Base-by-base conservation (phyloP, 2,888 invertebrate genomes). In the Chelonus formosanus region DNA sequence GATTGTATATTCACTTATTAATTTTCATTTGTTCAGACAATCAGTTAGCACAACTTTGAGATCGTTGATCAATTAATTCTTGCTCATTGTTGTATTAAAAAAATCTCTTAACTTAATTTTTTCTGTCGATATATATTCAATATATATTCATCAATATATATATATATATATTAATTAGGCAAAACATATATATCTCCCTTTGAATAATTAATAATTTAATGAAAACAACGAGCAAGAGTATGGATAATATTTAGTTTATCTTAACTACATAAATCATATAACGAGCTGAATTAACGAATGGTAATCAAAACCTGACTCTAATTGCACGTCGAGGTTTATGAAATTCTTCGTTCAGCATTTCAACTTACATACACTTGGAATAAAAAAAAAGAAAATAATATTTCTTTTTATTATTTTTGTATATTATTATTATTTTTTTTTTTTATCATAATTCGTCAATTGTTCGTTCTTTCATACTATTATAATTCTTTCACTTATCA, bases 1-100 rank as follows among this genome's bases (percentile, higher is more conserved):
- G 71, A 73, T 58, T 61, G 70, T 72, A 74, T 74, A 68, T 74
- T 73, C 74, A 75, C 67, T 65, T 64, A 69, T 70, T 58, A 64
- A 64, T 69, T 68, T 71, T 71, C 62, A 66, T 72, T 71, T 71
- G 75, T 74, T 70, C 70, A 74, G 48, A 62, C 57, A 78, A 74
- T 78, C 76, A 76, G 74, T 75, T 74, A 79, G 76, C 77, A 75
- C 78, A 77, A 73, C 74, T 78, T 72, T 81, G 80, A 81, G 80
- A 81, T 81, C 81, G 76, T 74, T 78, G 20, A 20, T 20, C 20
- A 75, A 75, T 77, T 74, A 77, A 75, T 75, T 78, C 78, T 74
- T 76, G 76, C 75, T 79, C 74, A 76, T 66, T 68, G 65, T 59
- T 52, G 20, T 20, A 20, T 20, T 20, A 20, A 20, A 20, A 20